Base-by-base conservation (phyloP, 2,113 vertebrate genomes). In the Ploceus nigricollis region DNA sequence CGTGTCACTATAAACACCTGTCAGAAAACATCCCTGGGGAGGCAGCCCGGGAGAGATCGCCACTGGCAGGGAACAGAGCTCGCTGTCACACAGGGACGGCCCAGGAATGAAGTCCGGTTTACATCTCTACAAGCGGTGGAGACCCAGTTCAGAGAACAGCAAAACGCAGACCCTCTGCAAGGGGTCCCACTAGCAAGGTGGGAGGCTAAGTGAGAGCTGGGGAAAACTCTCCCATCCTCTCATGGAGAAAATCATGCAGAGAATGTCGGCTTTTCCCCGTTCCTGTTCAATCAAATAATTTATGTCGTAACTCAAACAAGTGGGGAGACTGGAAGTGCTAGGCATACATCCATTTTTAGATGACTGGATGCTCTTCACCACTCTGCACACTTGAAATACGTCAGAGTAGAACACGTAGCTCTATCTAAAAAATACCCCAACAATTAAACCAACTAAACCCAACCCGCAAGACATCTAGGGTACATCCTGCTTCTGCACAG, bases 91-190 rank as follows among this genome's bases (percentile, higher is more conserved):
- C 35, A 19, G 57, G 30, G 7, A 37, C 8, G 12, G 30, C 9
- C 30, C 57, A 9, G 47, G 30, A 79, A 21, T 15, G 35, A 42
- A 76, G 9, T 12, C 10, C 28, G 1, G 27, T 72, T 28, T 12
- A 56, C 19, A 27, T 2, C 4, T 2, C 3, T 30, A 6, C 1
- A 44, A 27, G 42, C 3, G 7, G 63, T 7, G 51, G 6, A 7
- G 16, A 73, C 20, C 1, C 31, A 28, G 33, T 15, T 27, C 42
- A 16, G 1, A 75, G 51, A 45, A 33, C 0, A 11, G 6, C 63
- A 40, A 48, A 72, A 31, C 0, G 4, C 45, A 63, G 68, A 40
- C 7, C 6, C 9, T 71, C 30, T 53, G 37, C 56, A 18, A 69
- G 8, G 21, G 4, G 13, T 51, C 44, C 28, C 44, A 2, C 9